These are phyloP conservation scores for Haliaeetus leucogaster DNA, from an alignment of 2,113 vertebrate species.

Conservation along the genomic window DNA sequence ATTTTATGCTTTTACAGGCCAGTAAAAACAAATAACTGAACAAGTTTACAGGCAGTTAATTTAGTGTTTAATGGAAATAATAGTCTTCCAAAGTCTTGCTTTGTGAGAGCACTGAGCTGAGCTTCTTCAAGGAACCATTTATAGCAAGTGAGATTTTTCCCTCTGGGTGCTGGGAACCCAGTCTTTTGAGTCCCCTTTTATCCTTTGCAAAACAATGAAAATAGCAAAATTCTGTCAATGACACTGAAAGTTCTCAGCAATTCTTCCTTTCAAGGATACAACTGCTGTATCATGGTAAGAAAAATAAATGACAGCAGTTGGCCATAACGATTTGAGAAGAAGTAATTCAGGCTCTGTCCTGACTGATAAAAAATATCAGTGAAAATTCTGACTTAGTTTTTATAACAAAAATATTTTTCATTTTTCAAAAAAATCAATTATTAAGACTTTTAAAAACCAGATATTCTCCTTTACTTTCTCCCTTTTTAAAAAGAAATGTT, in stretches of 20 bases:
- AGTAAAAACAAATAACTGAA: constrained; percentile 63
- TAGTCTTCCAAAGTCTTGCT: constrained; percentile 33
- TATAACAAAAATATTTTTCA: neutral
- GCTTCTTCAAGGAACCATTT: neutral
- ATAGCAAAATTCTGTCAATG: neutral
- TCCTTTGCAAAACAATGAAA: neutral
- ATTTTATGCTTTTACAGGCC: constrained; percentile 60
- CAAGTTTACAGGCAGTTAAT: constrained; percentile 64
- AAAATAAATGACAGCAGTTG: neutral
- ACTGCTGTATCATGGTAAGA: neutral
- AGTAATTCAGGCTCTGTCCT: neutral
- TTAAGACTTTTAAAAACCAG: neutral
- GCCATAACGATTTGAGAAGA: neutral
- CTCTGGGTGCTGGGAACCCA: neutral
- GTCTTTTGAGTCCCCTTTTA: neutral
- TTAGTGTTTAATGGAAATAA: constrained; percentile 54
- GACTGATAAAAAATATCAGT: neutral
- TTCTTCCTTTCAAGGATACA: neutral
- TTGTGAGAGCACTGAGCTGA: neutral
- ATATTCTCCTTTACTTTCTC: neutral
- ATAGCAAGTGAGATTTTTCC: neutral
- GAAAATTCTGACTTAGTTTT: accelerated
- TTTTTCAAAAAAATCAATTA: neutral
- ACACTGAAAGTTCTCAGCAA: neutral
- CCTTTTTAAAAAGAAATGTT: neutral